Conservation (phyloP, 2,113 vertebrate genomes). For the Gobiocypris rarus region DNA sequence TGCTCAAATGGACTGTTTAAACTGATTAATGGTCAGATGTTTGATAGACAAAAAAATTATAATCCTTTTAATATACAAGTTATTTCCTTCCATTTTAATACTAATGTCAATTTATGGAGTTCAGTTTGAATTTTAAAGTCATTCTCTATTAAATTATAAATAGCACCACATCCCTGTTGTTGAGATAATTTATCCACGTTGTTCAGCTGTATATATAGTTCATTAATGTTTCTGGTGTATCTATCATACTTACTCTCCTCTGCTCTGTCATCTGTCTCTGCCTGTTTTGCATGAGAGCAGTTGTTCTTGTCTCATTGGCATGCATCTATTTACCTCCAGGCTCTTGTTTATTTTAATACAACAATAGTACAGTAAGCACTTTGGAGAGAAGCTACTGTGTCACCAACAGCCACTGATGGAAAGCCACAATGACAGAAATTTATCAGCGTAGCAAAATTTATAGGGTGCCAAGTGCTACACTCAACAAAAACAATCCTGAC, state of each 20-base stretch:
- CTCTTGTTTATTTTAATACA: constrained; percentile 69
- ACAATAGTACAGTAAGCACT: constrained; percentile 64
- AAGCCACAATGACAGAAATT: constrained; percentile 66
- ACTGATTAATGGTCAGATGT: not conserved
- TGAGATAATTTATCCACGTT: constrained; percentile 22
- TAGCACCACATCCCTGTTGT: not conserved
- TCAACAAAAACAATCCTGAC: constrained; percentile 74
- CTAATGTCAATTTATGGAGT: not conserved
- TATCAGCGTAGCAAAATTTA: constrained; percentile 68
- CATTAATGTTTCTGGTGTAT: constrained; percentile 38
- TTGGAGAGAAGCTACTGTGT: constrained; percentile 45
- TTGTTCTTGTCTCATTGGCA: constrained; percentile 57
- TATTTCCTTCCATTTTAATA: not conserved
- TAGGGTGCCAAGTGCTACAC: constrained; percentile 65
- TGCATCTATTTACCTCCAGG: constrained; percentile 55
- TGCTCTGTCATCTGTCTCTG: constrained; percentile 45
- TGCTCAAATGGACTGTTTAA: constrained; percentile 59
- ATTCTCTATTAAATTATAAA: not conserved
- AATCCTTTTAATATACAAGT: not conserved
- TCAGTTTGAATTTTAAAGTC: not conserved
- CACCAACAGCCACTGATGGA: constrained; percentile 65
- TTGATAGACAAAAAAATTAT: not conserved
- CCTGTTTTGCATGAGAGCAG: constrained; percentile 51
- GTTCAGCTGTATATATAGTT: constrained; percentile 31
- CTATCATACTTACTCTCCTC: constrained; percentile 13